Evolutionary conservation across 2,113 vertebrate genomes (phyloP).

Genomic region (Brachyhypopomus gauderio): DNA sequence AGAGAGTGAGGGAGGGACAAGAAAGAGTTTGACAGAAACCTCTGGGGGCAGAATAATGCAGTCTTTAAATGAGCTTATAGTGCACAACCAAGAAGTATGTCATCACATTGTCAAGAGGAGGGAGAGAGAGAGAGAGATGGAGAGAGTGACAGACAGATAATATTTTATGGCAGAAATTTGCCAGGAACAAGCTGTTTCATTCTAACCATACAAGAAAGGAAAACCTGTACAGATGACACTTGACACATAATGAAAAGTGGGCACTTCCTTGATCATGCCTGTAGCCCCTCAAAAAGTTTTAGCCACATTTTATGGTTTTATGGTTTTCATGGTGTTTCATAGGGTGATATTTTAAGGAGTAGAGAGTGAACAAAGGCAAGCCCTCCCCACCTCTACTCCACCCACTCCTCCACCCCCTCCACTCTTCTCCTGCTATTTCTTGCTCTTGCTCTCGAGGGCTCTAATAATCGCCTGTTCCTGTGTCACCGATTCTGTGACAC

Average conservation of each 20-base stretch:
- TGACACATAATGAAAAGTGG: neutral
- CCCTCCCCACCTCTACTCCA: neutral
- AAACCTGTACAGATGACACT: neutral
- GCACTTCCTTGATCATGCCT: neutral
- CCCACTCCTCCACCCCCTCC: conserved; percentile 5
- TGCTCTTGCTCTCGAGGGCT: conserved; percentile 22
- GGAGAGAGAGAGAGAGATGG: conserved; percentile 8
- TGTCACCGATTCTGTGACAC: conserved; percentile 50
- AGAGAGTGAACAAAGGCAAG: conserved; percentile 20
- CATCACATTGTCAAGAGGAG: conserved; percentile 48
- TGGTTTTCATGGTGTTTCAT: no score
- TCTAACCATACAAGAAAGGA: neutral
- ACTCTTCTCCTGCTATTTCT: conserved; percentile 20
- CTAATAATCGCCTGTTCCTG: conserved; percentile 57
- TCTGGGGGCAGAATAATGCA: conserved; percentile 58
- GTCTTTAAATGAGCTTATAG: conserved; percentile 58
- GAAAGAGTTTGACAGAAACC: conserved; percentile 46
- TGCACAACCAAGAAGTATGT: conserved; percentile 56
- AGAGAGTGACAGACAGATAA: conserved; percentile 13
- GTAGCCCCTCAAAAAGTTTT: neutral
- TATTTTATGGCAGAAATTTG: conserved; percentile 10
- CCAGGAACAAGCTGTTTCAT: conserved; percentile 13
- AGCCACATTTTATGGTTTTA: neutral
- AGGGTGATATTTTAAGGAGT: conserved; percentile 20
- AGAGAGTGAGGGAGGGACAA: conserved; percentile 10